A percentile compares a stretch with the other conserved stretches of the same genome.
phyloP scores from a whole-genome alignment of 2,888 invertebrate genomes.

The Caenorhabditis virilis region DNA sequence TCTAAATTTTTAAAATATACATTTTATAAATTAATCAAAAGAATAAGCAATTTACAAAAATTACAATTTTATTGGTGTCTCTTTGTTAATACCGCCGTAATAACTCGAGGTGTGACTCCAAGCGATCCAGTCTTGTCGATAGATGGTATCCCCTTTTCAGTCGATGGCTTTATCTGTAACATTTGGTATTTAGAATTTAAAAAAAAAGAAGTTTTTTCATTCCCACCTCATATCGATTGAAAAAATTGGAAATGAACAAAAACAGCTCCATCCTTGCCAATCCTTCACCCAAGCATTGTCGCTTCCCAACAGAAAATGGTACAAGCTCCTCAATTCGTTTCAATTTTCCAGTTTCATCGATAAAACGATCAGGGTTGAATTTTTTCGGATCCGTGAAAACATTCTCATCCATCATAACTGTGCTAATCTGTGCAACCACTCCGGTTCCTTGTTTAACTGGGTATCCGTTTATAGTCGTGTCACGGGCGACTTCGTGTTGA shows the following conservation, averaged over 20 bases:
- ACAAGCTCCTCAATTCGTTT: constrained; percentile 37
- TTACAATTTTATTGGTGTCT: too few relatives aligned
- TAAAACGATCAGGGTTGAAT: constrained; percentile 36
- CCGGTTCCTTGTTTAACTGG: constrained; percentile 19
- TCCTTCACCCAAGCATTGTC: constrained; percentile 42
- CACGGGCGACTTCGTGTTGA: constrained; percentile 17
- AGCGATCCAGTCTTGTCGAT: not conserved
- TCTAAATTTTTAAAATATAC: too few relatives aligned
- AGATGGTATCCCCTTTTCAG: not conserved
- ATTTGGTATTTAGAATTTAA: not conserved
- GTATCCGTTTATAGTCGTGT: constrained; percentile 16
- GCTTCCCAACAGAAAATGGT: constrained; percentile 43
- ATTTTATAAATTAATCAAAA: too few relatives aligned
- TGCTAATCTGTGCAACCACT: constrained; percentile 34
- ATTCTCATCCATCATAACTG: constrained; percentile 30
- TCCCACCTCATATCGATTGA: constrained; percentile 32
- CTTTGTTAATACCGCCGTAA: too few relatives aligned
- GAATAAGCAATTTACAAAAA: too few relatives aligned
- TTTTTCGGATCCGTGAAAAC: constrained; percentile 25
- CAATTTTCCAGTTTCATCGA: constrained; percentile 51
- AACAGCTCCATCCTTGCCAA: constrained; percentile 46
- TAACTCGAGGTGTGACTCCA: not conserved
- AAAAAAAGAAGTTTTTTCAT: not conserved
- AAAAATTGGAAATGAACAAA: constrained; percentile 40
- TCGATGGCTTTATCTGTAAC: not conserved